Evolutionary conservation across 2,797 vertebrate genomes (phyloP).

Genomic region (Ispidina picta): DNA sequence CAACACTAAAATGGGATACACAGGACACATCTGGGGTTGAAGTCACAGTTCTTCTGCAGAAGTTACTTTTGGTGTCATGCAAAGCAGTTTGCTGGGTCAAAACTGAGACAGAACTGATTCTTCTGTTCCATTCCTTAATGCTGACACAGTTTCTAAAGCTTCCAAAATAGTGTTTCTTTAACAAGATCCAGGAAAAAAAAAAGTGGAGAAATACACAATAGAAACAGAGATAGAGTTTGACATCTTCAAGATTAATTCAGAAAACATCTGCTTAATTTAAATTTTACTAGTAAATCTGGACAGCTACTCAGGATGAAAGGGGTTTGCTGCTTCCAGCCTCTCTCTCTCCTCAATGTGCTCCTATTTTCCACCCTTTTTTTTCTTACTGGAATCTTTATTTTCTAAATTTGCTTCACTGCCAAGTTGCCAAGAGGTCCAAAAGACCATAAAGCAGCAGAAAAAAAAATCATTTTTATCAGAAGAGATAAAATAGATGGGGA

Average conservation of each 20-base stretch:
- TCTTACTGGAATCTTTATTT: background rate
- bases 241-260: background rate
- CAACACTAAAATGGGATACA: background rate
- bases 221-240: background rate
- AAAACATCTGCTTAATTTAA: conserved; percentile 33
- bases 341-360: background rate
- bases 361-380: background rate
- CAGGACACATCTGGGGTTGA: background rate
- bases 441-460: background rate
- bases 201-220: background rate
- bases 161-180: conserved; percentile 6
- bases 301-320: background rate
- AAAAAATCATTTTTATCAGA: background rate
- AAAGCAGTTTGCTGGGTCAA: background rate
- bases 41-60: background rate
- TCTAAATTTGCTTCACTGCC: background rate
- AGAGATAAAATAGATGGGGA: background rate
- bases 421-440: background rate
- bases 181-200: background rate
- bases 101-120: background rate
- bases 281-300: conserved; percentile 32
- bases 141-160: background rate
- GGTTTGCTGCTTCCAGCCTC: background rate
- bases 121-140: conserved; percentile 10
- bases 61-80: background rate